Conservation (phyloP, 2,797 vertebrate species). For the Anguilla obscura region DNA sequence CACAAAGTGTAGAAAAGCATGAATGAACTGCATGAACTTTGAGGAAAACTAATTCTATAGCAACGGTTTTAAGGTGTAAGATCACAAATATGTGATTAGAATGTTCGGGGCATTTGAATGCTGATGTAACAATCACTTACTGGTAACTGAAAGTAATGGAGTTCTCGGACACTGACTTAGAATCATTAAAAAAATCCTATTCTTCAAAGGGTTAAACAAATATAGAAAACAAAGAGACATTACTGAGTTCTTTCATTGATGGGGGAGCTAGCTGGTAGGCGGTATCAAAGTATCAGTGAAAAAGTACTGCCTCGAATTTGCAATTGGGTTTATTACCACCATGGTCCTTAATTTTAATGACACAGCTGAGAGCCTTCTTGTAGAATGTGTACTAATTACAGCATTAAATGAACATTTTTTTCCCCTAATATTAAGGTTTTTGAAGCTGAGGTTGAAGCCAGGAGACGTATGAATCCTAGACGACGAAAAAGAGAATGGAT, state of each 20-base stretch:
- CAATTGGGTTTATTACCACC: not conserved
- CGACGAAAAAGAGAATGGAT: conserved; percentile 90
- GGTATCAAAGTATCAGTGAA: not conserved
- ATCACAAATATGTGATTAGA: not conserved
- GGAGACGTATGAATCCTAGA: conserved; percentile 25
- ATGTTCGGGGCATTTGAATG: too few relatives aligned
- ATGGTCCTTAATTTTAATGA: too few relatives aligned
- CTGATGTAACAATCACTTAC: too few relatives aligned
- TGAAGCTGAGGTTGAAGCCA: conserved; percentile 35
- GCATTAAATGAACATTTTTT: not conserved
- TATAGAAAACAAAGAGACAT: too few relatives aligned
- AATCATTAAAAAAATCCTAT: too few relatives aligned
- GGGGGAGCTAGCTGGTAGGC: not conserved
- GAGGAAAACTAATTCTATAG: too few relatives aligned
- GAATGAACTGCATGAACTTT: too few relatives aligned
- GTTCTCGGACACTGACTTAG: too few relatives aligned
- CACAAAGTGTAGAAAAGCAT: too few relatives aligned
- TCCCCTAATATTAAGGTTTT: conserved; percentile 52
- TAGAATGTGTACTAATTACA: not conserved
- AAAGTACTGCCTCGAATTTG: not conserved
- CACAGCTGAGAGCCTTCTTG: not conserved
- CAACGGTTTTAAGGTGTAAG: not conserved
- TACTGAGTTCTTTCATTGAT: too few relatives aligned
- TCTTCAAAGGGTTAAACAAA: too few relatives aligned
- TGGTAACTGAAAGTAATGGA: too few relatives aligned